These are phyloP conservation scores for Philaethria dido DNA, from an alignment of 2,888 invertebrate species.

Conservation along the genomic window DNA sequence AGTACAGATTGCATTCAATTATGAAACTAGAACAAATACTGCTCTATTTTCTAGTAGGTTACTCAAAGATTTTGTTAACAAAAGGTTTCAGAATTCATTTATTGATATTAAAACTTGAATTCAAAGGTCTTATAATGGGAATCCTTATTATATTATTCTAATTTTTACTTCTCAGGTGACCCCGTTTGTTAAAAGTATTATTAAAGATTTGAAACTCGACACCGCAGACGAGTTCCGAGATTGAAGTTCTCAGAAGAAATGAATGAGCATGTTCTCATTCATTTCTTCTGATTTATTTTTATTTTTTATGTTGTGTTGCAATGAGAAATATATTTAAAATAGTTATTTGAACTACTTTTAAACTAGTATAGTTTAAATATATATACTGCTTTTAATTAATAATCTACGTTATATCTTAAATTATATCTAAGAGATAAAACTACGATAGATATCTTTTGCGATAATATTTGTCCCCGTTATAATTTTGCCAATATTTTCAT, in stretches of 20 bases:
- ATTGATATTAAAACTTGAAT: neutral
- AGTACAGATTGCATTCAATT: neutral
- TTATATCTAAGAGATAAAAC: conserved; percentile 2
- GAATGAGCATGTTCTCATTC: conserved; percentile 40
- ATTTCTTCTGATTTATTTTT: conserved; percentile 46
- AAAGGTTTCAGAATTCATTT: neutral
- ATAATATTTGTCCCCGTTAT: conserved; percentile 19
- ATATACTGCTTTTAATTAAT: neutral
- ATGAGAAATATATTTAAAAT: conserved; percentile 26
- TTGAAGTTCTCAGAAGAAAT: conserved; percentile 53
- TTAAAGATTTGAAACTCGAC: conserved; percentile 59
- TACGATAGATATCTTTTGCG: neutral
- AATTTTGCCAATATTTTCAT: neutral
- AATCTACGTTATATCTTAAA: neutral
- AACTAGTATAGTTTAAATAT: neutral
- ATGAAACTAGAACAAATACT: neutral
- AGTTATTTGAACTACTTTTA: conserved; percentile 15
- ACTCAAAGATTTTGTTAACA: neutral
- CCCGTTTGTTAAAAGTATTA: conserved; percentile 58
- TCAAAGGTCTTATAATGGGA: neutral
- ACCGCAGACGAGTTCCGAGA: conserved; percentile 51
- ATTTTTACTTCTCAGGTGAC: conserved; percentile 56
- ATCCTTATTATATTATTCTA: neutral
- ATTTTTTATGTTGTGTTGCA: conserved; percentile 36
- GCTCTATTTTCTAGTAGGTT: neutral